Conservation (phyloP, 1,140 invertebrate genomes). For the Diorhabda carinulata region DNA sequence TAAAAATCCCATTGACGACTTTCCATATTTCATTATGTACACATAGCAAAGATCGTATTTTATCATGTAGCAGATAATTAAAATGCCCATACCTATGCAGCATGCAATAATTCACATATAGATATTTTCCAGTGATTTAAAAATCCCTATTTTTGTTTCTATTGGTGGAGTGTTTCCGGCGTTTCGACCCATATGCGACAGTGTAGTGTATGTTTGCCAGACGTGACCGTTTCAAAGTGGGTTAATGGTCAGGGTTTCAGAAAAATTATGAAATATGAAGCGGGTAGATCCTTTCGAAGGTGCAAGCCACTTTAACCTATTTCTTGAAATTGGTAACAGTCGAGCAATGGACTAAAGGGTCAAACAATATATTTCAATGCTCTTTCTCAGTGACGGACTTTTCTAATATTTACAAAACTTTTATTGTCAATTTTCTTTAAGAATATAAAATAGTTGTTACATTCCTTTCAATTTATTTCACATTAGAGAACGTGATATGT, state of each 20-base stretch:
- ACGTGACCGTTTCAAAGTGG: slow-evolving; percentile 14
- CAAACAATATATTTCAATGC: background rate
- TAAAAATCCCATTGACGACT: no score
- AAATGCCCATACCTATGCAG: no score
- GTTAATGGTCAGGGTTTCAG: slow-evolving; percentile 7
- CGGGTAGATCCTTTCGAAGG: slow-evolving; percentile 3
- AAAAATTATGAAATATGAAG: slow-evolving; percentile 18
- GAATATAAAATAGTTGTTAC: no score
- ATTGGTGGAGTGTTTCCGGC: slow-evolving; percentile 1
- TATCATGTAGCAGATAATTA: no score
- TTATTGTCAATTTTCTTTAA: no score
- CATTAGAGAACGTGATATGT: no score
- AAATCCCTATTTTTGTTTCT: background rate
- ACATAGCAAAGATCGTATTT: no score
- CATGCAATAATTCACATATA: background rate
- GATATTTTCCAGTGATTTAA: background rate
- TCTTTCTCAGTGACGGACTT: background rate
- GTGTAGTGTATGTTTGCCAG: slow-evolving; percentile 11
- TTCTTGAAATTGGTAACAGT: slow-evolving; percentile 1
- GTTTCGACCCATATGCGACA: slow-evolving; percentile 1
- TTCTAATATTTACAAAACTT: background rate
- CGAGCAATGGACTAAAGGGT: background rate
- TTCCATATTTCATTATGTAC: no score
- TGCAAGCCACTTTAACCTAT: slow-evolving; percentile 10
- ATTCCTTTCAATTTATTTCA: no score